phyloP scores from a whole-genome alignment of 2,113 vertebrate genomes.

The Rhea pennata region DNA sequence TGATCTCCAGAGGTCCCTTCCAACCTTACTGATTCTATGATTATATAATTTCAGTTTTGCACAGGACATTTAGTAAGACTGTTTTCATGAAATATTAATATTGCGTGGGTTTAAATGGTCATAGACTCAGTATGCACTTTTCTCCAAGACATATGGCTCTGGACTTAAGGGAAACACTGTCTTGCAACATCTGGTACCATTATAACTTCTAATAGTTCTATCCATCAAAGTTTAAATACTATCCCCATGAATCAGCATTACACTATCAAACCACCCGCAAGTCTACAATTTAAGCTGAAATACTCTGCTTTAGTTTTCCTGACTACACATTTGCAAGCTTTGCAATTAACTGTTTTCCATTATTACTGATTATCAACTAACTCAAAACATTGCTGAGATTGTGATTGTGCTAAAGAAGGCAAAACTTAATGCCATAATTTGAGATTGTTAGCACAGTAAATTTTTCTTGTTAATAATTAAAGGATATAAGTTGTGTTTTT shows the following conservation, averaged over 20 bases:
- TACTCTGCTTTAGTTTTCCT: constrained; percentile 17
- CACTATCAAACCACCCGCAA: not conserved
- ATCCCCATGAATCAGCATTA: not conserved
- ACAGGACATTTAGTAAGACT: not conserved
- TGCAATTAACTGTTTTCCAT: constrained; percentile 61
- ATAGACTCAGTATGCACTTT: not conserved
- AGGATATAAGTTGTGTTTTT: constrained; percentile 52
- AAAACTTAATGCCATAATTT: constrained; percentile 22
- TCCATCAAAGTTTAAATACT: not conserved
- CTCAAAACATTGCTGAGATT: constrained; percentile 40
- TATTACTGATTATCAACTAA: constrained; percentile 57
- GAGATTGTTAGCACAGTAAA: constrained; percentile 50
- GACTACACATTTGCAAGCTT: constrained; percentile 8
- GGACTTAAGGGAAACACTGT: fast-evolving
- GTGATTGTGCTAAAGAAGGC: constrained; percentile 42
- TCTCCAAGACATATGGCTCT: not conserved
- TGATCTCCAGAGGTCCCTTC: too few relatives aligned
- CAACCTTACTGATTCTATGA: too few relatives aligned
- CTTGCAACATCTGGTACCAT: not conserved
- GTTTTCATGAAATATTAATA: not conserved
- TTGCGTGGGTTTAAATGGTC: not conserved
- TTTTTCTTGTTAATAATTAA: constrained; percentile 43
- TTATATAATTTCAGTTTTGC: not conserved
- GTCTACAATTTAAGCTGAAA: not conserved
- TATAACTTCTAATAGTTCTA: not conserved